These are phyloP conservation scores for Eupithecia inturbata DNA, from an alignment of 2,888 invertebrate genomes.

Conservation along the genomic window DNA sequence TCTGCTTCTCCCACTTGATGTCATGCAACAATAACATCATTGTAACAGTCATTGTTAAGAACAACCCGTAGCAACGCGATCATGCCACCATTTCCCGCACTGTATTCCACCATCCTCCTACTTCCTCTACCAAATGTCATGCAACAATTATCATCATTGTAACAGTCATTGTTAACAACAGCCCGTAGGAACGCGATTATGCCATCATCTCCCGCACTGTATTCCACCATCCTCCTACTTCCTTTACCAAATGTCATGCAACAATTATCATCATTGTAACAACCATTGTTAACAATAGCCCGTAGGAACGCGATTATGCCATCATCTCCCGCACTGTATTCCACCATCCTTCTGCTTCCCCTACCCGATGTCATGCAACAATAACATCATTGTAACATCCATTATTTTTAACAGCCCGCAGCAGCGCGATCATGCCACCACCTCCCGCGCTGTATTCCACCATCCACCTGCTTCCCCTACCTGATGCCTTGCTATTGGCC, in stretches of 20 bases:
- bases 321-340: conserved; percentile 67
- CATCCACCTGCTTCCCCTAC: conserved; percentile 71
- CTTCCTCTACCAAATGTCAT: conserved; percentile 69
- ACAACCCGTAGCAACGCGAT: conserved; percentile 66
- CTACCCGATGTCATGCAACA: conserved; percentile 69
- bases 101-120: conserved; percentile 61
- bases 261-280: neutral
- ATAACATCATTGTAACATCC: neutral
- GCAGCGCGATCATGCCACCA: conserved; percentile 69
- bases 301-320: conserved; percentile 63
- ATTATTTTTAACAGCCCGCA: conserved; percentile 57
- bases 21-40: conserved; percentile 55
- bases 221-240: conserved; percentile 53
- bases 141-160: conserved; percentile 37
- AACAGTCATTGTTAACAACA: conserved; percentile 38
- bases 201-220: conserved; percentile 69
- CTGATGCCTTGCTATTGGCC: conserved; percentile 79
- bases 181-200: conserved; percentile 67
- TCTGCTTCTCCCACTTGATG: conserved; percentile 60
- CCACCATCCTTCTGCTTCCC: conserved; percentile 55
- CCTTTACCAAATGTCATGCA: conserved; percentile 71
- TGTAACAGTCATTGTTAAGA: neutral
- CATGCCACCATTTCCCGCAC: conserved; percentile 67
- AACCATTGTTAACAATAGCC: conserved; percentile 56
- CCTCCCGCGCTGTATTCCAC: conserved; percentile 67